Percentiles rank a stretch among this genome's conserved stretches.
Conservation (phyloP, 2,113 vertebrate species). For the Pterocles orientalis region DNA sequence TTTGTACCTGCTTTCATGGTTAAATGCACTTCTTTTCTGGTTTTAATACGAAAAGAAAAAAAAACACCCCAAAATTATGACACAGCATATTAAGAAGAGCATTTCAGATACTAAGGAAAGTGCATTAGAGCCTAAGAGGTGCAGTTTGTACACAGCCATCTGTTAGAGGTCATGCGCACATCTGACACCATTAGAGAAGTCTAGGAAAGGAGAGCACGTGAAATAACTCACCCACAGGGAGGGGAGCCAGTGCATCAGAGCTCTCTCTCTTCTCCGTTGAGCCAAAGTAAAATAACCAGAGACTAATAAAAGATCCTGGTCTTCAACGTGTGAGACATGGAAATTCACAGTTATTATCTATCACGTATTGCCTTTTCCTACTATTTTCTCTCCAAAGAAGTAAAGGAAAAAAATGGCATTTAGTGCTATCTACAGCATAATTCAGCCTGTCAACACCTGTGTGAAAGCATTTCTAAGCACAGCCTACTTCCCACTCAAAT, state of each 20-base stretch:
- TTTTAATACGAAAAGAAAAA: background rate
- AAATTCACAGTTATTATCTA: background rate
- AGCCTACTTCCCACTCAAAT: background rate
- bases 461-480: background rate
- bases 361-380: background rate
- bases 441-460: background rate
- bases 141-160: background rate
- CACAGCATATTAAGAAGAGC: background rate
- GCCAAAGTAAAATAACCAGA: background rate
- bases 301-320: background rate
- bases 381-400: background rate
- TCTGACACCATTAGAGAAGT: background rate
- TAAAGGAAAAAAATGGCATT: background rate
- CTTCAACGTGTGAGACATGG: background rate
- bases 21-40: conserved; percentile 39
- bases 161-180: background rate
- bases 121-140: background rate
- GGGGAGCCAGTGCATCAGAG: background rate
- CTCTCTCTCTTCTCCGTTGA: background rate
- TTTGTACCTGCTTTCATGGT: conserved; percentile 66
- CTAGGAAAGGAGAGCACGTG: background rate
- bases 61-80: background rate
- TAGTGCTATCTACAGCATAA: background rate
- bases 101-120: background rate
- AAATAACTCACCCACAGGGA: background rate